These are phyloP conservation scores for Lipophrys pholis DNA, from an alignment of 2,113 vertebrate species.

Conservation along the genomic window DNA sequence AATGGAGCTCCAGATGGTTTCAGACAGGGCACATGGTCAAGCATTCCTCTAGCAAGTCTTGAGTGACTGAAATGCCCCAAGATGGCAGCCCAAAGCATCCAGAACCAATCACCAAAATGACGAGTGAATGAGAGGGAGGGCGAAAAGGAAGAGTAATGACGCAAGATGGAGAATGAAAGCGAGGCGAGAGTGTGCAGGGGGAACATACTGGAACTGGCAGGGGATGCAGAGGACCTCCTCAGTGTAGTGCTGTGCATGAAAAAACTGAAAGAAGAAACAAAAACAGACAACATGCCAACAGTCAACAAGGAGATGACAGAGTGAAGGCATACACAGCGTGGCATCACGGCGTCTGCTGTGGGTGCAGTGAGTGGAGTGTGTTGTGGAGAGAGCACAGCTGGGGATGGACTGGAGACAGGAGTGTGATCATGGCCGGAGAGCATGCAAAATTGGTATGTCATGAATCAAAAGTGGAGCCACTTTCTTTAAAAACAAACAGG, in stretches of 20 bases:
- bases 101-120: constrained; percentile 37
- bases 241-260: constrained; percentile 82
- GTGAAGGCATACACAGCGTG: constrained; percentile 69
- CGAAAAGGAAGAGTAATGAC: constrained; percentile 60
- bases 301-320: constrained; percentile 82
- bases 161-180: constrained; percentile 74
- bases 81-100: constrained; percentile 37
- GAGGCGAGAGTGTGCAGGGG: constrained; percentile 77
- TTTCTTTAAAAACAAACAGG: constrained; percentile 2
- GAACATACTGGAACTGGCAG: constrained; percentile 83
- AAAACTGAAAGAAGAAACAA: constrained; percentile 86
- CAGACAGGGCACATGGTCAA: constrained; percentile 6
- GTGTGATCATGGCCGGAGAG: constrained; percentile 49
- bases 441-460: constrained; percentile 63
- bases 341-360: constrained; percentile 47
- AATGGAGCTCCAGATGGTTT: constrained; percentile 18
- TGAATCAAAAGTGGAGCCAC: constrained; percentile 35
- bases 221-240: constrained; percentile 83
- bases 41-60: constrained; percentile 26
- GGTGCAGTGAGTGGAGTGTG: constrained; percentile 53
- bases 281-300: constrained; percentile 84
- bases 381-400: constrained; percentile 45
- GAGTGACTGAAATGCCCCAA: constrained; percentile 32
- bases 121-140: constrained; percentile 48
- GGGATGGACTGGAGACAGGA: constrained; percentile 48